These are phyloP conservation scores for Acrobasis repandana DNA, from an alignment of 2,888 invertebrate genomes.

Conservation along the genomic window DNA sequence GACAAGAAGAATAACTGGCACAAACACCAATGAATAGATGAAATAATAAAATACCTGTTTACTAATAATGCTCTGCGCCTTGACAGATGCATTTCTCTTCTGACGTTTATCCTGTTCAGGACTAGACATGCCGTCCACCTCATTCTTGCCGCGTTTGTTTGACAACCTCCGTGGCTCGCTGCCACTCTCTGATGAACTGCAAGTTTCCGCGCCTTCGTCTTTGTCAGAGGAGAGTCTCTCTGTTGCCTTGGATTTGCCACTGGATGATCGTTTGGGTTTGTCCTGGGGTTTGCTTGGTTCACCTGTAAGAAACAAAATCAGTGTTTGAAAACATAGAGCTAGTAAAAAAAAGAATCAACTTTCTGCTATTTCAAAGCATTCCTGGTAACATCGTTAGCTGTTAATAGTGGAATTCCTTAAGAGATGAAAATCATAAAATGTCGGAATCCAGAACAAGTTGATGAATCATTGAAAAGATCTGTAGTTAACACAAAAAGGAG, in stretches of 20 bases:
- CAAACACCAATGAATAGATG: too few relatives aligned
- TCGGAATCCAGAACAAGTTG: too few relatives aligned
- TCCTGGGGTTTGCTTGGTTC: slow-evolving; percentile 44
- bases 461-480: too few relatives aligned
- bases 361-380: too few relatives aligned
- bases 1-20: too few relatives aligned
- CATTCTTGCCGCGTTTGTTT: slow-evolving; percentile 71
- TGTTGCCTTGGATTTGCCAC: slow-evolving; percentile 29
- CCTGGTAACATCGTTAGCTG: too few relatives aligned
- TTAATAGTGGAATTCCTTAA: too few relatives aligned
- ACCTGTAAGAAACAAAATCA: slow-evolving; percentile 41
- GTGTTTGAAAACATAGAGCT: too few relatives aligned
- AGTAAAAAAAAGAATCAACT: too few relatives aligned
- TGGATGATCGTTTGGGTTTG: slow-evolving; percentile 33
- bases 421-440: too few relatives aligned
- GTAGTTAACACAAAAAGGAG: too few relatives aligned
- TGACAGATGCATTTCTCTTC: slow-evolving; percentile 71
- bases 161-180: slow-evolving; percentile 39
- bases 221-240: not conserved
- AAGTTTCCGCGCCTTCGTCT: slow-evolving; percentile 27
- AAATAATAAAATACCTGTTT: slow-evolving; percentile 58
- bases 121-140: slow-evolving; percentile 66
- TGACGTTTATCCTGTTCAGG: slow-evolving; percentile 70
- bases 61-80: slow-evolving; percentile 68
- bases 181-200: slow-evolving; percentile 43